Evolutionary conservation across 2,113 vertebrate genomes (phyloP).

Genomic region (Atlantisia rogersi): DNA sequence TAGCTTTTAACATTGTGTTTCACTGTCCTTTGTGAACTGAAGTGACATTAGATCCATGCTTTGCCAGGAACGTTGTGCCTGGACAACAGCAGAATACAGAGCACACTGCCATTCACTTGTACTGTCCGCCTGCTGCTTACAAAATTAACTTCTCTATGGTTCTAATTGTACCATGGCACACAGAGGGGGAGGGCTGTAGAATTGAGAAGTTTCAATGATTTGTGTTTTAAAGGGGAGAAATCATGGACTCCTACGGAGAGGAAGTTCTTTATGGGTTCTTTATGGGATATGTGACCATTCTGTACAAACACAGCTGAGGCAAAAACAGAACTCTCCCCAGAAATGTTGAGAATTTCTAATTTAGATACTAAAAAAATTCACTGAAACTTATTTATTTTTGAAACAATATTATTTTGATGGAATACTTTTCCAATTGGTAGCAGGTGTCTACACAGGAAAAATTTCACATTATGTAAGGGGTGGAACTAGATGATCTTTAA

Average conservation of each 20-base stretch:
- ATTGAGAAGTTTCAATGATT: background rate
- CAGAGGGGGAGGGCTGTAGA: background rate
- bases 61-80: background rate
- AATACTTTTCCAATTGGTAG: background rate
- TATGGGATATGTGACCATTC: background rate
- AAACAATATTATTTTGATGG: background rate
- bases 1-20: background rate
- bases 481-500: too few relatives aligned
- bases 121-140: background rate
- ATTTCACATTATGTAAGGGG: fast-evolving
- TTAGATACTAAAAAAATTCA: too few relatives aligned
- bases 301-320: background rate
- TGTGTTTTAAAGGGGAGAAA: background rate
- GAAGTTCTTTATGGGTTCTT: background rate
- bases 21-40: background rate
- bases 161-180: background rate
- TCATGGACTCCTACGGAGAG: background rate
- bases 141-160: background rate
- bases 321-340: background rate
- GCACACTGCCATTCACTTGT: background rate
- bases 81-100: background rate
- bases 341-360: background rate
- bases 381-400: background rate
- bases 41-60: background rate
- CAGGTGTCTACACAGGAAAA: background rate